Evolutionary conservation across 2,888 invertebrate genomes (phyloP).

Genomic region (Lasioglossum figueresi): DNA sequence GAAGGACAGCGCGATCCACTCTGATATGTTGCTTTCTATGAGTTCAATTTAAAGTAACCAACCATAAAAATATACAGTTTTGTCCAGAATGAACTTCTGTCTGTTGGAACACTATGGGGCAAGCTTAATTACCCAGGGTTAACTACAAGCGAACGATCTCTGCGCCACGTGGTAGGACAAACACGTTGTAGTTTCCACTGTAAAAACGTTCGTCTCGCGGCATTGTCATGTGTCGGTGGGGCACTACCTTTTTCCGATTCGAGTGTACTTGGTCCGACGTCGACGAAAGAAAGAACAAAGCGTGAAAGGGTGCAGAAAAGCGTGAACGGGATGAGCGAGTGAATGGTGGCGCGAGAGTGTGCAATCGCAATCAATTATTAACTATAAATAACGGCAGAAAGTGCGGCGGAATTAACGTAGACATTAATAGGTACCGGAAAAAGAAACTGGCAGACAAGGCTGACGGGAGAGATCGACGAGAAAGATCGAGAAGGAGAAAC

Average conservation of each 20-base stretch:
- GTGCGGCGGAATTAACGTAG: constrained; percentile 60
- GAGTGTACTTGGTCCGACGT: background rate
- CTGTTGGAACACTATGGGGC: background rate
- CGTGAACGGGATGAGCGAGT: constrained; percentile 32
- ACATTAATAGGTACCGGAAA: constrained; percentile 32
- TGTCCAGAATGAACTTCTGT: background rate
- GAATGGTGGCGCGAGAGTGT: constrained; percentile 46
- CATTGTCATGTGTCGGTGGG: constrained; percentile 23
- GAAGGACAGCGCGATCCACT: too few relatives aligned
- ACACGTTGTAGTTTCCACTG: constrained; percentile 43
- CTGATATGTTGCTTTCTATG: background rate
- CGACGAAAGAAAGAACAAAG: constrained; percentile 40
- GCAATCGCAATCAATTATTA: constrained; percentile 81
- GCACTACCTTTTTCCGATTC: background rate
- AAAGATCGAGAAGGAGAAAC: background rate
- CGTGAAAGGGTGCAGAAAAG: constrained; percentile 41
- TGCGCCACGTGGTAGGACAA: constrained; percentile 36
- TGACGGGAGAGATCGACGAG: constrained; percentile 29
- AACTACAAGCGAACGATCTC: constrained; percentile 19
- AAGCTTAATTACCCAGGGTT: background rate
- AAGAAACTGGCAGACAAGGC: constrained; percentile 37
- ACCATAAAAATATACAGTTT: background rate
- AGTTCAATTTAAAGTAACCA: background rate
- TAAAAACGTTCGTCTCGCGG: constrained; percentile 40
- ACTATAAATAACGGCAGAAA: constrained; percentile 68